Conservation (phyloP, 2,113 vertebrate species). For the Odontophorus gujanensis region DNA sequence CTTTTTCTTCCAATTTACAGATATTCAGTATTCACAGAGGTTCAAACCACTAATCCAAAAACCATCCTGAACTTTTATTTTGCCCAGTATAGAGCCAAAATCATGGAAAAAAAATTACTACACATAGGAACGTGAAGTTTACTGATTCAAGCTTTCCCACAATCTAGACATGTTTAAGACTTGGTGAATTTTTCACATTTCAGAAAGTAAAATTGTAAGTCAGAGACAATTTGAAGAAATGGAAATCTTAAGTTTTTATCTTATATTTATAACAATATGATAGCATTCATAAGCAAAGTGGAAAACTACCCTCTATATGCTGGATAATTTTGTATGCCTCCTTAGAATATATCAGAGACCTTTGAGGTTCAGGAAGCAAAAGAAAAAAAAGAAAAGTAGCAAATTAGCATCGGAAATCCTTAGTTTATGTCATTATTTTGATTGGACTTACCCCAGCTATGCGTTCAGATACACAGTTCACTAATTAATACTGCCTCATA, state of each 20-base stretch:
- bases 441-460: neutral
- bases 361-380: neutral
- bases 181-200: neutral
- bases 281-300: neutral
- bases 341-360: neutral
- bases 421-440: neutral
- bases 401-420: neutral
- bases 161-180: neutral
- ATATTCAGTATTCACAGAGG: neutral
- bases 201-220: neutral
- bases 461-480: rapidly evolving
- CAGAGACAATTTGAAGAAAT: neutral
- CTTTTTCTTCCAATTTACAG: too few species aligned
- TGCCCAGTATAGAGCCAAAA: neutral
- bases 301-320: neutral
- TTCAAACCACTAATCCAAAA: neutral
- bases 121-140: neutral
- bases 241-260: neutral
- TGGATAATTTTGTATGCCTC: neutral
- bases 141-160: neutral
- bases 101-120: neutral
- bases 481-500: neutral
- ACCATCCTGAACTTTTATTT: neutral
- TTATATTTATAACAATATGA: neutral
- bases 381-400: neutral